A percentile compares a stretch with the other conserved stretches of the same genome.
phyloP scores from a whole-genome alignment of 2,888 invertebrate species.

The Cyrtodaria siliqua region DNA sequence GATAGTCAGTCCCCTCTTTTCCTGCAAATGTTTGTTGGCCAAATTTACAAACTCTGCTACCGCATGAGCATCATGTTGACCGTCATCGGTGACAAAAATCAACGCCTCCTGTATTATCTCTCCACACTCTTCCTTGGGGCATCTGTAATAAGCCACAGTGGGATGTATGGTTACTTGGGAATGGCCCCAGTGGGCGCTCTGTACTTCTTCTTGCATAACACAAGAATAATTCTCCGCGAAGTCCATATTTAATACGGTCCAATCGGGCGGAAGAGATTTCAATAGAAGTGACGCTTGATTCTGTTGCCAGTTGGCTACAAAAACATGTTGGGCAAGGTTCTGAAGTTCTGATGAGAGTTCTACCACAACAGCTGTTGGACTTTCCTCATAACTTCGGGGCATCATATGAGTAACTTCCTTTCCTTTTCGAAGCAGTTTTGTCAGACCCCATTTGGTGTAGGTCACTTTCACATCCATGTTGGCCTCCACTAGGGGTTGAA shows the following conservation, averaged over 20 bases:
- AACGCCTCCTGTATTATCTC: not conserved
- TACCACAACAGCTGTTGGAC: not conserved
- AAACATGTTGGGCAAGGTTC: conserved; percentile 8
- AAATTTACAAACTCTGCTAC: not conserved
- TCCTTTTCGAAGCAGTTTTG: not conserved
- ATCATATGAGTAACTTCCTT: conserved; percentile 8
- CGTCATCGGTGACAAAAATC: not conserved
- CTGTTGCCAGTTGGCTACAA: conserved; percentile 7
- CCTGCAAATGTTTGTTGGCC: not conserved
- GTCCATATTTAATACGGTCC: conserved; percentile 34
- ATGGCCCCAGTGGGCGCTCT: conserved; percentile 39
- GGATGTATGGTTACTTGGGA: conserved; percentile 20
- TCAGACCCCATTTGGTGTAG: not conserved
- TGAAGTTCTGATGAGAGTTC: not conserved
- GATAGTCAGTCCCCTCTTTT: not conserved
- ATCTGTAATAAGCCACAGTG: not conserved
- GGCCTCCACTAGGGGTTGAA: not conserved
- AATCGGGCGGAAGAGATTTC: conserved; percentile 6
- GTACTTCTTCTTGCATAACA: conserved; percentile 40
- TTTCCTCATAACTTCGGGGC: not conserved
- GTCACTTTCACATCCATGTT: not conserved
- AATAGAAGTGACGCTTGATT: conserved; percentile 2
- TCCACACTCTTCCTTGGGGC: not conserved
- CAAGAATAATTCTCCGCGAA: conserved; percentile 49
- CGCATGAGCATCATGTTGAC: not conserved